Conservation (phyloP, 2,888 invertebrate genomes). For the Parnassius mnemosyne region DNA sequence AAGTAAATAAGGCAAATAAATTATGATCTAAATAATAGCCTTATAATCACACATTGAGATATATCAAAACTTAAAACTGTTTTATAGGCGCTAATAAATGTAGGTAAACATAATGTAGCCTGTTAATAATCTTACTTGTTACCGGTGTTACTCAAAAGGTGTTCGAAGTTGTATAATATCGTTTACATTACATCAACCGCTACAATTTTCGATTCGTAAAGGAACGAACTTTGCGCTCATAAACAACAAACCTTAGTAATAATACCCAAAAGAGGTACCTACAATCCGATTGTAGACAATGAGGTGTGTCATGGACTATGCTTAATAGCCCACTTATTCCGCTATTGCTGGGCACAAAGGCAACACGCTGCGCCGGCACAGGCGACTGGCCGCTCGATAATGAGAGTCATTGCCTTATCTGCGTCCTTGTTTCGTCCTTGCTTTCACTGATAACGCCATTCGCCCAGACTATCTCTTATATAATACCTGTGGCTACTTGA, state of each 20-base stretch:
- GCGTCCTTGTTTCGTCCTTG: conserved; percentile 73
- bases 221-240: conserved; percentile 19
- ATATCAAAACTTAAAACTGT: too few relatives aligned
- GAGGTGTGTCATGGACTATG: conserved; percentile 57
- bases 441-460: conserved; percentile 74
- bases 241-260: conserved; percentile 32
- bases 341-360: conserved; percentile 43
- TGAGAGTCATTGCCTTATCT: conserved; percentile 68
- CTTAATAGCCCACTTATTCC: conserved; percentile 54
- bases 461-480: conserved; percentile 55
- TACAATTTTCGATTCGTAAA: conserved; percentile 20
- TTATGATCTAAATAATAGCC: too few relatives aligned
- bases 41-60: too few relatives aligned
- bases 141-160: background rate
- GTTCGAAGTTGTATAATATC: conserved; percentile 3
- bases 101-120: too few relatives aligned
- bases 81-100: too few relatives aligned
- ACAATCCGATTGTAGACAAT: conserved; percentile 45
- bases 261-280: conserved; percentile 33
- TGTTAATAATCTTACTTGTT: background rate
- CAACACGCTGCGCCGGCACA: conserved; percentile 39
- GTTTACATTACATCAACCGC: conserved; percentile 6
- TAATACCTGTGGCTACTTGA: conserved; percentile 41
- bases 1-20: too few relatives aligned
- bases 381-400: conserved; percentile 51